Evolutionary conservation across 2,113 vertebrate species (phyloP), one percentile per base, ranked within the genome.

Genomic region (Chloropsis cyanopogon): DNA sequence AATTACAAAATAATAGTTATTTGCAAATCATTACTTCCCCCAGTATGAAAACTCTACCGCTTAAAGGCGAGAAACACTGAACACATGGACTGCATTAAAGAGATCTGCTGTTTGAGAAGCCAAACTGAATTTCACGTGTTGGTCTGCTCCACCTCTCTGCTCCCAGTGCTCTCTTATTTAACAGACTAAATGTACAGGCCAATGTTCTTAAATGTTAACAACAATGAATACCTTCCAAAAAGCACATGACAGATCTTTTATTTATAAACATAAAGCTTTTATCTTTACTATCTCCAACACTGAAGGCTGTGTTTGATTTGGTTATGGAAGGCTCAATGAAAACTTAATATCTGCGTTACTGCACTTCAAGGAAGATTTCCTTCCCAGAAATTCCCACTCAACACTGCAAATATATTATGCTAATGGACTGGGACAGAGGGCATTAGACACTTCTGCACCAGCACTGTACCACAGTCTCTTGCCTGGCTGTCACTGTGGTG

Each of bases 31-130:
- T 76, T 97, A 86, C n/a, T 66, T 91, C 28, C 42, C 31, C 68
- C 23, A 81, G 59, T 82, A 97, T 76, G 68, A 94, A 97, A 97
- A 95, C 65, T 85, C 86, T 72, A 93, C 61, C 84, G 93, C 82
- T 79, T 93, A 93, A 93, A 86, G 87, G 63, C 75, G 84, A 81
- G 73, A 52, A 66, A 82, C 60, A 57, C 94, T 90, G 88, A 93
- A 95, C 88, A 97, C 81, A 95, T 88, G 95, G 92, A 96, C 79
- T 91, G 90, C 78, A 96, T 97, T 95, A 96, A 85, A 72, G 41
- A 80, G 59, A 90, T 64, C 53, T 82, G 68, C 80, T 76, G 77
- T 94, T 92, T 25, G 53, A 90, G 42, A 95, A 91, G 90, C 77
- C 91, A 95, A 96, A 69, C 42, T 84, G 90, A 89, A 96, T 95